Base-by-base conservation (phyloP, 2,888 invertebrate species). In the Polietes domitor region DNA sequence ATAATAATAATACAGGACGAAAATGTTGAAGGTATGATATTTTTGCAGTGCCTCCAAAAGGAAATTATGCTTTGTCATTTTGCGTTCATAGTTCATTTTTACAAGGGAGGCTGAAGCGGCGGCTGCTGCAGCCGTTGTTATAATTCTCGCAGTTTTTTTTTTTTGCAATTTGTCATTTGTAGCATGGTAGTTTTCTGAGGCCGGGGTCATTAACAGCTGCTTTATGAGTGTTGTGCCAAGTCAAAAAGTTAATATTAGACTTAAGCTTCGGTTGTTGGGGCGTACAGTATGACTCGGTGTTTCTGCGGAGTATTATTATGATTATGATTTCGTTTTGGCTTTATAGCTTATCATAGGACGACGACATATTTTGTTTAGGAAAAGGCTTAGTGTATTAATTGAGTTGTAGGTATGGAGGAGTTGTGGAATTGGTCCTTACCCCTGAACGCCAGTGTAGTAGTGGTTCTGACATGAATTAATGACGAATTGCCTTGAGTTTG, bases 141-240 rank as follows among this genome's bases (percentile, higher is more conserved):
- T 73, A 70, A 74, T 80, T 71, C 55, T 72, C 55, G 2, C 24
- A 58, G 6, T 9, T 50, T 58, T 65, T 24, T 37, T 5, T 37
- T 55, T n/a, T 28, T 53, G 68, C 68, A 68, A 68, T 68, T 68
- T 43, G 68, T 43, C 41, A 68, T 68, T 68, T 24, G 63, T 68
- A 21, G 41, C 17, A 17, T 19, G n/a, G 65, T 63, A 47, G 21
- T 72, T 53, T 41, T 53, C 58, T 55, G 21, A 73, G 73, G 73
- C 81, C 79, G n/a, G 55, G 81, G 84, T 84, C 84, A 84, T 84
- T 84, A 84, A 81, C 84, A 84, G 80, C 75, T 79, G 84, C 75
- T 79, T 47, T 41, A 43, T 37, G 28, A 76, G 68, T 24, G 47
- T 73, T 76, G 58, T 78, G 70, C 53, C 28, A 72, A 84, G 84